These are phyloP conservation scores for Mycalesis mineus DNA, from an alignment of 2,888 invertebrate species.

Conservation along the genomic window DNA sequence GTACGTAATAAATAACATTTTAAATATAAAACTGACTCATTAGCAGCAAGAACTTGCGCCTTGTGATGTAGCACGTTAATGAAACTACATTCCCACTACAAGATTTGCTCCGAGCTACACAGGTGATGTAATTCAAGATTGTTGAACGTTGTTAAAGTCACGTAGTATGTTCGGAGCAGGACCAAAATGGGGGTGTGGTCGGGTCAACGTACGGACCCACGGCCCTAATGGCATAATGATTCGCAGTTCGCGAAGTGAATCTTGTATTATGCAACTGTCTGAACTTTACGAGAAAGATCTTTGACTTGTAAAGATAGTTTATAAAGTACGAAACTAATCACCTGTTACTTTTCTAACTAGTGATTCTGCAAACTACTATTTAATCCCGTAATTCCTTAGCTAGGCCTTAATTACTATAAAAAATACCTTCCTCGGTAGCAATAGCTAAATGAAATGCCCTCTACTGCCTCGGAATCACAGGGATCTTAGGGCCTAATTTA, in stretches of 20 bases:
- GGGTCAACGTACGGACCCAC: slow-evolving; percentile 52
- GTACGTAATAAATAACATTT: neutral
- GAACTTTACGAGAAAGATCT: slow-evolving; percentile 11
- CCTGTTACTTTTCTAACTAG: too few relatives aligned
- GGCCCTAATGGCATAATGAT: slow-evolving; percentile 63
- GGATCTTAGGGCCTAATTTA: too few relatives aligned
- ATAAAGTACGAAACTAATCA: too few relatives aligned
- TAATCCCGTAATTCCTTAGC: too few relatives aligned
- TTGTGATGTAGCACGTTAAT: slow-evolving; percentile 1
- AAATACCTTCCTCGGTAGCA: too few relatives aligned
- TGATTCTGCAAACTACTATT: too few relatives aligned
- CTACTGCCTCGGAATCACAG: too few relatives aligned
- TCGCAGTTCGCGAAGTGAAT: slow-evolving; percentile 41
- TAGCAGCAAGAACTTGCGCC: neutral
- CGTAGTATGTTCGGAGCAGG: slow-evolving; percentile 46
- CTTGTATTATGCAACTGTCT: slow-evolving; percentile 28
- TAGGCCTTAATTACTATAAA: too few relatives aligned
- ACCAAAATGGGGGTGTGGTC: slow-evolving; percentile 46
- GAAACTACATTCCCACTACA: slow-evolving; percentile 8
- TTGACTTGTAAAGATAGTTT: neutral
- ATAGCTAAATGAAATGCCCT: too few relatives aligned
- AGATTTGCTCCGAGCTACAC: slow-evolving; percentile 10
- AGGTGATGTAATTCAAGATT: slow-evolving; percentile 44
- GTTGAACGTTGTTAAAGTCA: slow-evolving; percentile 55
- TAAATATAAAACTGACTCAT: neutral